Evolutionary conservation across 1,140 invertebrate genomes (phyloP).

Genomic region (Spodoptera litura): DNA sequence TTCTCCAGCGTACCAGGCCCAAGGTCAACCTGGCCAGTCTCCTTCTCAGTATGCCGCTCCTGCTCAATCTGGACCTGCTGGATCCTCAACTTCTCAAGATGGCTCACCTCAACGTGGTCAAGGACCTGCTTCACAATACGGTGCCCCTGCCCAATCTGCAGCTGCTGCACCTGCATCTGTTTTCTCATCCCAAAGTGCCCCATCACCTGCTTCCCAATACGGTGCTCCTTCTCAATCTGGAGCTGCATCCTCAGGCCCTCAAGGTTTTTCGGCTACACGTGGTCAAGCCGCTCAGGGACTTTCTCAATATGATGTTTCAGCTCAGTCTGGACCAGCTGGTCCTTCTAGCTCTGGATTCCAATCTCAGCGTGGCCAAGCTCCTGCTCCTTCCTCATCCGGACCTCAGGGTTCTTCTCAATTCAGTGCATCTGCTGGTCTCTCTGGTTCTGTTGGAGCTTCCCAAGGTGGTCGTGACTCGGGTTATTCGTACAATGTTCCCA

Average conservation of each 20-base stretch:
- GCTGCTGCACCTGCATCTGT: background rate
- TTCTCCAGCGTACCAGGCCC: conserved; percentile 36
- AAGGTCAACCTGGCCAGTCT: conserved; percentile 43
- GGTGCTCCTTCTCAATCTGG: background rate
- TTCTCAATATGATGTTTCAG: too few relatives aligned
- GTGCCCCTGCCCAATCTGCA: conserved; percentile 24
- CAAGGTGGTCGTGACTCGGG: too few relatives aligned
- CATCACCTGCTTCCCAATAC: background rate
- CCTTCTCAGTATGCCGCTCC: conserved; percentile 46
- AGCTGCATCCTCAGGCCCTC: background rate
- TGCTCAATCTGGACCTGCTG: background rate
- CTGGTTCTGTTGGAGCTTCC: too few relatives aligned
- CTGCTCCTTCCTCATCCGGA: too few relatives aligned
- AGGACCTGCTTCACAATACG: conserved; percentile 44
- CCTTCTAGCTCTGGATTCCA: too few relatives aligned
- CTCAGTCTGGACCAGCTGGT: too few relatives aligned
- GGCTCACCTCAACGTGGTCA: conserved; percentile 19
- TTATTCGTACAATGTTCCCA: too few relatives aligned
- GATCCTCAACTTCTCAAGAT: background rate
- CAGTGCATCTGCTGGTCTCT: too few relatives aligned
- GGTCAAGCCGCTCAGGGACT: background rate
- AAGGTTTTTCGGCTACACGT: background rate
- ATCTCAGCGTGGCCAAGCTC: too few relatives aligned
- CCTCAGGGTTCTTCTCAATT: too few relatives aligned
- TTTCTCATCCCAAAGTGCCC: background rate